These are phyloP conservation scores for Lathamus discolor DNA, from an alignment of 2,113 vertebrate species.

Conservation along the genomic window DNA sequence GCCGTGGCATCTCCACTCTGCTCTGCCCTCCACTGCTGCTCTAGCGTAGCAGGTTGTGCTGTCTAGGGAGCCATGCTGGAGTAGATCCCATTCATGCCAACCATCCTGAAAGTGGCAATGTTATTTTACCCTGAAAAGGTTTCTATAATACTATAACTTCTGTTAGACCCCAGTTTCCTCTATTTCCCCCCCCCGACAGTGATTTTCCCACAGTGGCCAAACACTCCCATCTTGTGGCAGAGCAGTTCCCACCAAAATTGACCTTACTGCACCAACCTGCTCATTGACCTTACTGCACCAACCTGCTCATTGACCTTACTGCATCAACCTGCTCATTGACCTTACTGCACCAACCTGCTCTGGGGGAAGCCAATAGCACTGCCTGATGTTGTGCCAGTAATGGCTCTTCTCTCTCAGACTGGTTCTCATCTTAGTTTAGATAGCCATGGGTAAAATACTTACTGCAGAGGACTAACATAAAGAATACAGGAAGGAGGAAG, in stretches of 20 bases:
- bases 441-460: not conserved
- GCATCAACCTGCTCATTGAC: not conserved
- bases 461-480: not conserved
- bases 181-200: not conserved
- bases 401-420: not conserved
- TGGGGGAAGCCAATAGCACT: accelerated
- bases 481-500: not conserved
- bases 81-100: not conserved
- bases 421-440: not conserved
- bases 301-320: too few species aligned
- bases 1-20: not conserved
- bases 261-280: too few species aligned
- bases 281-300: too few species aligned
- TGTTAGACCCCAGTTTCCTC: not conserved
- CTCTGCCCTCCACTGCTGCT: not conserved
- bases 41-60: not conserved
- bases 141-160: not conserved
- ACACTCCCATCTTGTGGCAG: not conserved
- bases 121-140: not conserved
- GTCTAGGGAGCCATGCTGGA: not conserved
- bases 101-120: not conserved
- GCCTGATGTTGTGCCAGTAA: not conserved
- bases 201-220: not conserved
- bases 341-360: too few species aligned
- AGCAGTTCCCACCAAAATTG: not conserved